Percentiles rank a stretch among this genome's conserved stretches.
Evolutionary conservation across 2,888 invertebrate genomes (phyloP).

Genomic region (Cremastinae sp.): DNA sequence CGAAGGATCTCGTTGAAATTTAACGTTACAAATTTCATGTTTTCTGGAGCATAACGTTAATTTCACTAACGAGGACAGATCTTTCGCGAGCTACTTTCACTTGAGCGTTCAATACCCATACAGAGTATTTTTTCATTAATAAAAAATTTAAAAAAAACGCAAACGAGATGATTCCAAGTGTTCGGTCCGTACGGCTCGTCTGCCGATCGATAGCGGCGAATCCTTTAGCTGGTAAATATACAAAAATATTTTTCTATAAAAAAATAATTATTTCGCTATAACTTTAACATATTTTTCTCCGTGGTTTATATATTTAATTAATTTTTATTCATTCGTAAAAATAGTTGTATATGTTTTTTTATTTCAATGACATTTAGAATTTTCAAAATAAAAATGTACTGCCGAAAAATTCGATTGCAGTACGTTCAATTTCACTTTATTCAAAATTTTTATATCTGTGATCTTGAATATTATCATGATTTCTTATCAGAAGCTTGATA

Average conservation of each 20-base stretch:
- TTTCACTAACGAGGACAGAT: slow-evolving; percentile 12
- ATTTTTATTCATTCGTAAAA: background rate
- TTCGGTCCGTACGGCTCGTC: slow-evolving; percentile 41
- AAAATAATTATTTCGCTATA: background rate
- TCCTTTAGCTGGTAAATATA: slow-evolving; percentile 41
- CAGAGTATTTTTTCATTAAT: background rate
- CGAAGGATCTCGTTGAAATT: slow-evolving; percentile 24
- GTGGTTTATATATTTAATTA: too few relatives aligned
- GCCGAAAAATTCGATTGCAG: too few relatives aligned
- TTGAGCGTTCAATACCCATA: background rate
- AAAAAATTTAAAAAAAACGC: background rate
- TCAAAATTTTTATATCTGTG: background rate
- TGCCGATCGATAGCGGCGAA: slow-evolving; percentile 51
- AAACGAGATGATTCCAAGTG: slow-evolving; percentile 43
- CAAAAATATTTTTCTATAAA: background rate
- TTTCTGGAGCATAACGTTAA: slow-evolving; percentile 5
- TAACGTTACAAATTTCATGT: slow-evolving; percentile 10
- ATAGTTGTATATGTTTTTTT: background rate
- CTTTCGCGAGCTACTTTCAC: slow-evolving; percentile 4
- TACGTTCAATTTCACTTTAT: too few relatives aligned
- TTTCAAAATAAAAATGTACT: too few relatives aligned
- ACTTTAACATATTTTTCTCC: background rate
- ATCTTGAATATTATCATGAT: slow-evolving; percentile 6
- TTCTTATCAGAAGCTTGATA: background rate
- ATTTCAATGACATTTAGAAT: too few relatives aligned